Conservation (phyloP, 2,113 vertebrate genomes). For the Tichodroma muraria region DNA sequence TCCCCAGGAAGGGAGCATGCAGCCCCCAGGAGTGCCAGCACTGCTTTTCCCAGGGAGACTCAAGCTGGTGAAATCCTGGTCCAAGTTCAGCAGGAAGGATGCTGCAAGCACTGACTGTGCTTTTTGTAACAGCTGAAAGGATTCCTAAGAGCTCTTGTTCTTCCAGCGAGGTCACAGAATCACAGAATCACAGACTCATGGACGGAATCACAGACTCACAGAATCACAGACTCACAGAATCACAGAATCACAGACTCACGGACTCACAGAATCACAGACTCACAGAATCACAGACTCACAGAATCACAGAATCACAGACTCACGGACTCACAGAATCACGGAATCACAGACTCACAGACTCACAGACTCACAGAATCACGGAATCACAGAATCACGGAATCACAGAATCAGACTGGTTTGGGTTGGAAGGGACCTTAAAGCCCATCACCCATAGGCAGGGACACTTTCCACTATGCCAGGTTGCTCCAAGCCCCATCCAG, state of each 20-base stretch:
- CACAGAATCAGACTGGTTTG: neutral
- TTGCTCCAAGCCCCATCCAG: accelerated
- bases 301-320: neutral
- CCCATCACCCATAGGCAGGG: neutral
- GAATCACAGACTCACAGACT: too few species aligned
- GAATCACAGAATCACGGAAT: too few species aligned
- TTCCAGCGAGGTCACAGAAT: neutral
- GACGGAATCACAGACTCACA: too few species aligned
- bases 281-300: too few species aligned
- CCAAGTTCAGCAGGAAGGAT: neutral
- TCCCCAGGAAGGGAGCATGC: accelerated
- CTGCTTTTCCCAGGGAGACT: neutral
- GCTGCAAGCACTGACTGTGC: neutral
- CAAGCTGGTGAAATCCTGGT: neutral
- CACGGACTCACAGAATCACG: too few species aligned
- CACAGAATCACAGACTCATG: too few species aligned
- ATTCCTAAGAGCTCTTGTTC: neutral
- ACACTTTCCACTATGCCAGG: accelerated
- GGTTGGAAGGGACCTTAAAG: neutral
- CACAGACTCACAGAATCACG: too few species aligned
- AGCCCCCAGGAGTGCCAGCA: neutral
- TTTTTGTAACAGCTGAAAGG: neutral
- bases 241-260: too few species aligned
- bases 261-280: too few species aligned
- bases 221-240: too few species aligned